Conservation (phyloP, 2,888 invertebrate genomes). For the Caradrina kadenii region DNA sequence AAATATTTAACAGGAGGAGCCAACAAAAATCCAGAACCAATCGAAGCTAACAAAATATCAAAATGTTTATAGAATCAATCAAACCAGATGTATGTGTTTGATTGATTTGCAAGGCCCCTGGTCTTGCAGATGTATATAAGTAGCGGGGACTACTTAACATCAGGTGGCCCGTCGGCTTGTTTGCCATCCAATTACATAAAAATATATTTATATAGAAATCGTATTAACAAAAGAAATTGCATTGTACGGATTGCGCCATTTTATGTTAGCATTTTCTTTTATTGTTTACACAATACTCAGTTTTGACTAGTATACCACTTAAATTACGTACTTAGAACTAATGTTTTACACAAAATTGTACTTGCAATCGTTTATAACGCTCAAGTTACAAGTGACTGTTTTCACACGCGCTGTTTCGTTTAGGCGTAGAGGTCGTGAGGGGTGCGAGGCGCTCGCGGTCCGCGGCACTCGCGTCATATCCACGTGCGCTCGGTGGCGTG, state of each 20-base stretch:
- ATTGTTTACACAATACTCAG: constrained; percentile 30
- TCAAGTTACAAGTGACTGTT: constrained; percentile 20
- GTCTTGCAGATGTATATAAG: too few species aligned
- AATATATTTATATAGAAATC: neutral
- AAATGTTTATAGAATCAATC: neutral
- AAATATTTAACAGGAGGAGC: neutral
- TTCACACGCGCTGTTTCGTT: constrained; percentile 44
- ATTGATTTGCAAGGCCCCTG: too few species aligned
- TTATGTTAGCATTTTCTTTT: constrained; percentile 3
- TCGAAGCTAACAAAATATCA: neutral
- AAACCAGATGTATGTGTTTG: neutral
- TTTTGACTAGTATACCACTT: constrained; percentile 53
- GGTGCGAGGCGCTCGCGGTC: constrained; percentile 74
- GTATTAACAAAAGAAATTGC: neutral
- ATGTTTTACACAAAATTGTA: constrained; percentile 32
- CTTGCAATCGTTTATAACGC: constrained; percentile 50
- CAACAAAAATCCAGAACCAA: neutral
- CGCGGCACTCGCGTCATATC: constrained; percentile 64
- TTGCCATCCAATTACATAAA: too few species aligned
- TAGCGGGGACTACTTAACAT: too few species aligned
- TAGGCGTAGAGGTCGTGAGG: constrained; percentile 85
- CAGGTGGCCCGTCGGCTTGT: too few species aligned
- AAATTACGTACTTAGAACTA: constrained; percentile 14
- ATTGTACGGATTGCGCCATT: constrained; percentile 3
- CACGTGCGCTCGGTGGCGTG: constrained; percentile 61